A percentile compares a stretch with the other conserved stretches of the same genome.
Evolutionary conservation across 2,113 vertebrate genomes (phyloP).

Genomic region (Platysternon megacephalum): DNA sequence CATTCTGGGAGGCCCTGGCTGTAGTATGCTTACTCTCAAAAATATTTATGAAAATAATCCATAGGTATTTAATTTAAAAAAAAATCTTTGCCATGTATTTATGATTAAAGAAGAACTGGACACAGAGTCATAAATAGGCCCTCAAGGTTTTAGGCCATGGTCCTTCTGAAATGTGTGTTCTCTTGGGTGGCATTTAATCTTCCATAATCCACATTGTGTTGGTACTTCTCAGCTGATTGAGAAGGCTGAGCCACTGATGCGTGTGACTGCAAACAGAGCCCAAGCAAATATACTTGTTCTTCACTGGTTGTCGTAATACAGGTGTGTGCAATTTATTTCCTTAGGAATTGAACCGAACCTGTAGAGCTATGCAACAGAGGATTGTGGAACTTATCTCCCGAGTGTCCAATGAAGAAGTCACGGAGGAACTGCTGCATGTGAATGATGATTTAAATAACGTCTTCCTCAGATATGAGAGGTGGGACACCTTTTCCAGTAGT

Average conservation of each 20-base stretch:
- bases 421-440: constrained; percentile 94
- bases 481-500: background rate
- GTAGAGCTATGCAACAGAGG: constrained; percentile 96
- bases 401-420: constrained; percentile 95
- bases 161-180: constrained; percentile 53
- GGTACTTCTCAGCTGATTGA: constrained; percentile 25
- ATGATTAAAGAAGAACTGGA: constrained; percentile 52
- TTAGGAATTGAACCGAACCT: constrained; percentile 96
- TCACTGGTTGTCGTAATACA: constrained; percentile 42
- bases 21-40: constrained; percentile 47
- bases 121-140: constrained; percentile 60
- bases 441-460: constrained; percentile 99
- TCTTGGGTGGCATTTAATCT: constrained; percentile 70
- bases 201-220: constrained; percentile 65
- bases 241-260: background rate
- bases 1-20: constrained; percentile 33
- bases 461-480: constrained; percentile 96
- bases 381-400: constrained; percentile 96
- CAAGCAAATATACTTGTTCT: constrained; percentile 36
- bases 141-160: constrained; percentile 56
- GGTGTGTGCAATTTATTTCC: constrained; percentile 35
- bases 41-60: constrained; percentile 34
- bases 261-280: constrained; percentile 46
- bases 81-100: background rate
- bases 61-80: constrained; percentile 55